Base-by-base conservation (phyloP, 1,140 invertebrate genomes). In the Cherax destructor region DNA sequence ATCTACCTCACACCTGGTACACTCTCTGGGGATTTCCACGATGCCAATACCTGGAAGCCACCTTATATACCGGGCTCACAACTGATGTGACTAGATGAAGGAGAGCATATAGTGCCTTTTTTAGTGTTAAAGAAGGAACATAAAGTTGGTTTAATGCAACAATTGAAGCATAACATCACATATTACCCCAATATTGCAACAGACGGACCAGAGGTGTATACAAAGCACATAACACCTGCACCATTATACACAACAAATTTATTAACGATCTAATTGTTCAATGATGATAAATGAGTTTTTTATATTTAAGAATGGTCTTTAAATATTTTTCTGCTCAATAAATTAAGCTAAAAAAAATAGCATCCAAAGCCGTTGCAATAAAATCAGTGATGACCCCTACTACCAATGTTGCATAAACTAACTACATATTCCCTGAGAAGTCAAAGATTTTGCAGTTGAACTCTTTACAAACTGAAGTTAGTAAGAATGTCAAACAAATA, bases 91-190 rank as follows among this genome's bases (percentile, higher is more conserved):
- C 50, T 10, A n/a, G 10, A 30, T 56, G 79, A 81, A 81, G 49
- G 79, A 56, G 49, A 81, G 50, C 50, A 81, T 81, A 56, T 47
- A 56, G 79, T 81, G 79, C 50, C 78, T 24, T 9, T 24, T 16
- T 11, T 50, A 59, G 50, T 59, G 21, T 59, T 56, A 56, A 56
- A 81, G 79, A 49, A 52, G 49, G 50, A 81, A 56, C 50, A 50
- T 47, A 79, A 49, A 81, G 21, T 56, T 81, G 56, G 21, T 81
- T 81, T 56, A 81, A 18, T 59, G 13, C 56, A 59, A 81, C 10
- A 74, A 0, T 13, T 24, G 24, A 24, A 11, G 50, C 50, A n/a
- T 5, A 6, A 0, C 77, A 50, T 30, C 6, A 24, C 7, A 2
- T 74, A 65, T 30, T 21, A 9, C 69, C 21, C 24, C 21, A 30